Base-by-base conservation (phyloP, 2,797 vertebrate species). In the Graptemys geographica region DNA sequence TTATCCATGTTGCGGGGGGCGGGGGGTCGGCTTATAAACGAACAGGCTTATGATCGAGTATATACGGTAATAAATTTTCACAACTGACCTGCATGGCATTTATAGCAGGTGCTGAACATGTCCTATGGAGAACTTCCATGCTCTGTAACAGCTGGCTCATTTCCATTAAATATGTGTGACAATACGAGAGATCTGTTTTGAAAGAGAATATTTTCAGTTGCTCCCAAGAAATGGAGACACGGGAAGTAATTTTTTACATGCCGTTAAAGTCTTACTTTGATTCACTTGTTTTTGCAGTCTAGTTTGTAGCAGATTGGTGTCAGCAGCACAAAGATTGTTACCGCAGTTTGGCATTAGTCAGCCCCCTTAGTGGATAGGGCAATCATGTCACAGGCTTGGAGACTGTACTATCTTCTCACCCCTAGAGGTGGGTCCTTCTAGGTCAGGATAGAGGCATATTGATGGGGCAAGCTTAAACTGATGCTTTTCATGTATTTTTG, bases 101-200 rank as follows among this genome's bases (percentile, higher is more conserved):
- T 98, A 99, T 99, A 47, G 99, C 99, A 3, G 99, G 99, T 0
- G 99, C 99, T 1, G 99, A 99, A n/a, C 99, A 99, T 0, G 99
- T 99, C 69, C 99, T 99, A 90, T 99, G 99, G 88, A 99, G 98
- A 96, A 99, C 99, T 88, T 99, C 99, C 99, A 99, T 99, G 93
- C 98, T 99, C 96, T 99, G 99, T 49, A 99, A 98, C 89, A 99
- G 98, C 95, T 99, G 99, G 97, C 97, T 99, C 97, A 99, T 99
- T 91, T 99, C 99, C 97, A 99, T 95, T 96, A 99, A 98, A 96
- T 99, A 99, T 41, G 98, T 94, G 31, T 99, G 99, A 98, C 99
- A 99, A 81, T 98, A 98, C 1, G 98, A 99, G 87, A 99, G 97
- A 91, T 99, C 99, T 99, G 98, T 55, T 96, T 85, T 51, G 92